Evolutionary conservation across 2,888 invertebrate genomes (phyloP).

Genomic region (Caenorhabditis doughertyi): DNA sequence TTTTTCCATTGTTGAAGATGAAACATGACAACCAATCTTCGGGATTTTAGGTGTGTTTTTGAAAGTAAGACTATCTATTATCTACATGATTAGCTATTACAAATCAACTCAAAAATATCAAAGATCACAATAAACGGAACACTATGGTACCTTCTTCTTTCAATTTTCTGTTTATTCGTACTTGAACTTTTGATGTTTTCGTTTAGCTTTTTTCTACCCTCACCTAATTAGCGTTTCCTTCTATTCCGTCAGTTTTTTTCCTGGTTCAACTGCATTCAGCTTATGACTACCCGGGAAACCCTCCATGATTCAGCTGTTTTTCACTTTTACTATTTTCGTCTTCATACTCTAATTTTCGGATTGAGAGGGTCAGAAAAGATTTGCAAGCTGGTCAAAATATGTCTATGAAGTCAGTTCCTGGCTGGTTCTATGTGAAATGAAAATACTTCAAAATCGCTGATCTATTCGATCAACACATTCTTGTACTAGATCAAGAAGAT

Average conservation of each 20-base stretch:
- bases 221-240: constrained; percentile 9
- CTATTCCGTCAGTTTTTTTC: not conserved
- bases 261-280: not conserved
- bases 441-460: no score
- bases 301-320: not conserved
- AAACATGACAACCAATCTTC: not conserved
- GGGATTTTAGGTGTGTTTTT: no score
- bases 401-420: no score
- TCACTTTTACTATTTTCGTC: not conserved
- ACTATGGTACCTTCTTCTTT: no score
- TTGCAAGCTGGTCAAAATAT: not conserved
- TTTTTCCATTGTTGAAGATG: not conserved
- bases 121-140: no score
- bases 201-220: not conserved
- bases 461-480: no score
- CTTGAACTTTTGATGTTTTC: constrained; percentile 13
- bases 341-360: constrained; percentile 1
- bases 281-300: not conserved
- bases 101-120: no score
- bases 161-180: not conserved
- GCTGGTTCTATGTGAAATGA: no score
- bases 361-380: not conserved
- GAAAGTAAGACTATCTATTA: no score
- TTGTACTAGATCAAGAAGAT: not conserved
- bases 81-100: no score